Percentiles rank a stretch among this genome's conserved stretches.
These are phyloP conservation scores for Meganola albula DNA, from an alignment of 2,888 invertebrate genomes.

Conservation along the genomic window DNA sequence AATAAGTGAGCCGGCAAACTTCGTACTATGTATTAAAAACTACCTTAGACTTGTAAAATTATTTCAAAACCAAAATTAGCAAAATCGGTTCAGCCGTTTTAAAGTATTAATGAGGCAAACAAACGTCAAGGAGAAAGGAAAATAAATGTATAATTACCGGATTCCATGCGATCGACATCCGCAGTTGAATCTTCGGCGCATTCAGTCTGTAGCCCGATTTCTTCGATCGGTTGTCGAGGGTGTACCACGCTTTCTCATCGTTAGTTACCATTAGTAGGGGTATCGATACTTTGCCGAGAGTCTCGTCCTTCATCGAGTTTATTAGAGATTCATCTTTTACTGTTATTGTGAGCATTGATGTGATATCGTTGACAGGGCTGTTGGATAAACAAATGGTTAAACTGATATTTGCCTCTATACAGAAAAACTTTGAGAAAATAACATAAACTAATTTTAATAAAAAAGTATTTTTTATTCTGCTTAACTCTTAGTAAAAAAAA, in stretches of 20 bases:
- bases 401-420: no score
- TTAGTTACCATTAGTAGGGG: slow-evolving; percentile 60
- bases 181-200: slow-evolving; percentile 58
- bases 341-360: slow-evolving; percentile 59
- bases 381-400: slow-evolving; percentile 24
- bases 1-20: no score
- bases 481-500: no score
- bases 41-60: no score
- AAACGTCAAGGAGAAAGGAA: slow-evolving; percentile 2
- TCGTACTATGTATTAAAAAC: no score
- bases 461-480: no score
- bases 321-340: slow-evolving; percentile 61
- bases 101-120: no score
- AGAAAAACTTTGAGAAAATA: no score
- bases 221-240: slow-evolving; percentile 54
- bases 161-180: slow-evolving; percentile 68
- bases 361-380: slow-evolving; percentile 61
- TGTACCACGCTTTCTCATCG: slow-evolving; percentile 65
- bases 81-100: no score
- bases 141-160: slow-evolving; percentile 44
- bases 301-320: slow-evolving; percentile 39
- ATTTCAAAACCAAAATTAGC: no score
- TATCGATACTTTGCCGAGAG: slow-evolving; percentile 59
- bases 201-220: slow-evolving; percentile 54
- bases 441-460: no score